Percentiles rank a stretch among this genome's conserved stretches.
Conservation (phyloP, 2,888 invertebrate species). For the Drosophila kanekoi region DNA sequence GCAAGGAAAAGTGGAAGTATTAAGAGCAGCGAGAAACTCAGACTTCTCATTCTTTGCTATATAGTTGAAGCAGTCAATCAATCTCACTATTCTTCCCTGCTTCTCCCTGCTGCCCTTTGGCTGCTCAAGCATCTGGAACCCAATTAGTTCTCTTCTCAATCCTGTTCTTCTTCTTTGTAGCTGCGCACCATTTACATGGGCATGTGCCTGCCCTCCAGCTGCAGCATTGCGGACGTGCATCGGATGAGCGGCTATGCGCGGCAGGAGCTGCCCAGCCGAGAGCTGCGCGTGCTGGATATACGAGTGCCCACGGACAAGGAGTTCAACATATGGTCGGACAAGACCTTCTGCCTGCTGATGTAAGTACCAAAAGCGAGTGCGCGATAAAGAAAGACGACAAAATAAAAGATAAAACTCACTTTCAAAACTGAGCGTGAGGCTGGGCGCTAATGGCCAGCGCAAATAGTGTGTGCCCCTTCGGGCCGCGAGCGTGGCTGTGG, state of each 20-base stretch:
- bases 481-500: conserved; percentile 7
- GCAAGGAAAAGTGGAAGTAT: too few species aligned
- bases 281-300: conserved; percentile 88
- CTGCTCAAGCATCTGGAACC: too few species aligned
- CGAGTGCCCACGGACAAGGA: conserved; percentile 89
- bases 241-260: conserved; percentile 87
- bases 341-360: conserved; percentile 90
- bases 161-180: conserved; percentile 83
- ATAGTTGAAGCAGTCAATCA: too few species aligned
- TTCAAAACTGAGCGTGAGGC: conserved; percentile 48
- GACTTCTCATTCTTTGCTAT: too few species aligned
- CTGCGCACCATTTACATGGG: conserved; percentile 90
- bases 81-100: too few species aligned
- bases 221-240: conserved; percentile 88
- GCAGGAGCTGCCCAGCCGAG: conserved; percentile 85
- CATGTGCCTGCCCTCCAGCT: conserved; percentile 90
- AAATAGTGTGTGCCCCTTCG: conserved; percentile 20
- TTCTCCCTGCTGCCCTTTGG: too few species aligned
- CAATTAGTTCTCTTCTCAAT: too few species aligned
- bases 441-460: conserved; percentile 26
- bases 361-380: conserved; percentile 84
- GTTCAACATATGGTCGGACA: conserved; percentile 89
- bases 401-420: conserved; percentile 44
- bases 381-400: too few species aligned
- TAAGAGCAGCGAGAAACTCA: too few species aligned